Percentiles rank a stretch among this genome's conserved stretches.
Evolutionary conservation across 2,888 invertebrate genomes (phyloP).

Genomic region (Lasioglossum malachurum): DNA sequence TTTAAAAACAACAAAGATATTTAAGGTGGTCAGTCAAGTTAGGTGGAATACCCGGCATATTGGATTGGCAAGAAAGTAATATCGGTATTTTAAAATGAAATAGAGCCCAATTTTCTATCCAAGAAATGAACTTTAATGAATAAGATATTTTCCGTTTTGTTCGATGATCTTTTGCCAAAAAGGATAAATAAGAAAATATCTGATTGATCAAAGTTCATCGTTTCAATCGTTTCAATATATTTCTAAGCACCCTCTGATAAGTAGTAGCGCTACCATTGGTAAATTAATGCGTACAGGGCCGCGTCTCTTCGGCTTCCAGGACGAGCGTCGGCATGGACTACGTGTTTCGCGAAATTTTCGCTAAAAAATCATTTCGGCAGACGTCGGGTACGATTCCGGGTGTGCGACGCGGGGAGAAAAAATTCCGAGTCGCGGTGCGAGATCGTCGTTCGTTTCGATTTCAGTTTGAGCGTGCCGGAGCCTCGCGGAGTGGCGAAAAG

Average conservation of each 20-base stretch:
- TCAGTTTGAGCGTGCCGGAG: conserved; percentile 30
- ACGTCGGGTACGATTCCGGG: background rate
- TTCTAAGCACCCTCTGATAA: background rate
- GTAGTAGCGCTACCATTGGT: background rate
- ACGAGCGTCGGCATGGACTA: background rate
- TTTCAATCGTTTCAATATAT: too few species aligned
- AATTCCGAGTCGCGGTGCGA: conserved; percentile 11
- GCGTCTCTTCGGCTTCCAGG: background rate
- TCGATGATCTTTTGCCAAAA: too few species aligned
- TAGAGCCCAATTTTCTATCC: too few species aligned
- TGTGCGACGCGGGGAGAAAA: background rate
- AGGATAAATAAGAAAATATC: too few species aligned
- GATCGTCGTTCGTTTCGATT: conserved; percentile 47
- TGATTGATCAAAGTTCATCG: too few species aligned
- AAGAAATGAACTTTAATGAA: too few species aligned
- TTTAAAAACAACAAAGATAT: too few species aligned
- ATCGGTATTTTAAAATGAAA: too few species aligned
- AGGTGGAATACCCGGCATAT: too few species aligned
- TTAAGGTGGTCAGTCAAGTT: too few species aligned
- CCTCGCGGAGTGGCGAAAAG: background rate
- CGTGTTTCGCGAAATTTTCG: background rate
- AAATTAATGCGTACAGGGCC: background rate
- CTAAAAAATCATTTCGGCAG: background rate
- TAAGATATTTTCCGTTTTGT: too few species aligned
- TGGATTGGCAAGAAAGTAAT: too few species aligned